Conservation (phyloP, 2,888 invertebrate species). For the Beris morrisii region DNA sequence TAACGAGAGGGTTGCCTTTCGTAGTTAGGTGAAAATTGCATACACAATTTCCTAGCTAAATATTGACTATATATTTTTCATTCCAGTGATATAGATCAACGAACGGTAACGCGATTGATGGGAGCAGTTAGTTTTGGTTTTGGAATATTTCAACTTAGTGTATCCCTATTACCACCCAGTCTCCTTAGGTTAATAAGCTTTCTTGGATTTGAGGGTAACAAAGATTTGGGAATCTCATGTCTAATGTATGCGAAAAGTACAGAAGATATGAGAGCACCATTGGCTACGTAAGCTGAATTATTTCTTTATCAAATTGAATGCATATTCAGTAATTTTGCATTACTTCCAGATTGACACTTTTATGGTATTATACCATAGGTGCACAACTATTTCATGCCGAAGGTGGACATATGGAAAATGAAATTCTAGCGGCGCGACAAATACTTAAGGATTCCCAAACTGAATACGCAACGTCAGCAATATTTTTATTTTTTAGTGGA, state of each 20-base stretch:
- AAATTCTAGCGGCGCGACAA: conserved; percentile 59
- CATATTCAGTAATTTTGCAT: conserved; percentile 4
- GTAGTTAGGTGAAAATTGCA: conserved; percentile 11
- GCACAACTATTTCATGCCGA: conserved; percentile 66
- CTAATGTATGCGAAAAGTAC: conserved; percentile 64
- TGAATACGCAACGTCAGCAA: conserved; percentile 63
- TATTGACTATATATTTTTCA: too few relatives aligned
- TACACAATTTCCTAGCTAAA: neutral
- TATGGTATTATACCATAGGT: conserved; percentile 72
- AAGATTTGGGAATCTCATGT: conserved; percentile 61
- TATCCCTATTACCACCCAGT: conserved; percentile 68
- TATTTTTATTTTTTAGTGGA: conserved; percentile 69
- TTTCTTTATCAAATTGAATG: conserved; percentile 2
- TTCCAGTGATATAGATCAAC: conserved; percentile 54
- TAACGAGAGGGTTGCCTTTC: conserved; percentile 1
- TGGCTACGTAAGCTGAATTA: conserved; percentile 61
- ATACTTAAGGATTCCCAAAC: conserved; percentile 60
- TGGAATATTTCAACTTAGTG: conserved; percentile 68
- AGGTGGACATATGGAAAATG: conserved; percentile 63
- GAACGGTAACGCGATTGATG: conserved; percentile 63
- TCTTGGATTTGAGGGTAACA: conserved; percentile 68
- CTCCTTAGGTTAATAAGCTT: conserved; percentile 63
- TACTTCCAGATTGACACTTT: conserved; percentile 57
- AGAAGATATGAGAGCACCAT: conserved; percentile 67
- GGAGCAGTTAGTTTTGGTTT: conserved; percentile 71